Conservation (phyloP, 2,113 vertebrate species). For the Tetrax tetrax region DNA sequence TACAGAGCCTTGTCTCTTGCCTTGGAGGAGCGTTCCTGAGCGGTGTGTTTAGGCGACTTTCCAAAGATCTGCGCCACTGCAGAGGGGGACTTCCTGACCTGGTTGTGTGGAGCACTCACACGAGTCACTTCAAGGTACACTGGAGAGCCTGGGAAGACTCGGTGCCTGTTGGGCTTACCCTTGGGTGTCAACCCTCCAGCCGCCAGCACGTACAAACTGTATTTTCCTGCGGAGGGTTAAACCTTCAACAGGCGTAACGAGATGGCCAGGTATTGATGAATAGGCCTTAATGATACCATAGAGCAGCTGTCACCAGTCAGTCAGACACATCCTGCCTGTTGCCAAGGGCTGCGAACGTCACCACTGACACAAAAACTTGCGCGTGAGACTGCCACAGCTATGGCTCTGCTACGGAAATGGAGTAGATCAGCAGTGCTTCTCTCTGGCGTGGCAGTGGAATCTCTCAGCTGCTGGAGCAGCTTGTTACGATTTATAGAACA, state of each 20-base stretch:
- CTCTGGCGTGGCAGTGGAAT: neutral
- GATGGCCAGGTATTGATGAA: accelerated
- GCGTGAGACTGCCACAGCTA: neutral
- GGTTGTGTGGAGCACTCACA: constrained; percentile 87
- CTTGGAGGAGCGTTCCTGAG: constrained; percentile 87
- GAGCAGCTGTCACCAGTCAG: neutral
- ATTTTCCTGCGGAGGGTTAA: neutral
- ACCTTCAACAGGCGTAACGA: accelerated
- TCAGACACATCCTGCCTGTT: neutral
- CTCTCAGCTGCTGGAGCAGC: neutral
- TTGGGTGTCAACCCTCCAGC: neutral
- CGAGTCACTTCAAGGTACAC: constrained; percentile 82
- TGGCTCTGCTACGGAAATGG: neutral
- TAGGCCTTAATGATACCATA: neutral
- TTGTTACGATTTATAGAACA: neutral
- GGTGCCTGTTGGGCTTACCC: neutral
- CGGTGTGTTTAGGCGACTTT: constrained; percentile 83
- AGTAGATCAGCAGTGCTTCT: neutral
- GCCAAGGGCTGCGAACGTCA: neutral
- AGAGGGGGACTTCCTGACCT: constrained; percentile 92
- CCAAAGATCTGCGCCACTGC: constrained; percentile 88
- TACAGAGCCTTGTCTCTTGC: constrained; percentile 86
- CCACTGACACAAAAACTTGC: neutral
- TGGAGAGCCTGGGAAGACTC: no score
- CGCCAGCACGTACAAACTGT: neutral